Conservation (phyloP, 1,140 invertebrate genomes). For the Melitaea cinxia region DNA sequence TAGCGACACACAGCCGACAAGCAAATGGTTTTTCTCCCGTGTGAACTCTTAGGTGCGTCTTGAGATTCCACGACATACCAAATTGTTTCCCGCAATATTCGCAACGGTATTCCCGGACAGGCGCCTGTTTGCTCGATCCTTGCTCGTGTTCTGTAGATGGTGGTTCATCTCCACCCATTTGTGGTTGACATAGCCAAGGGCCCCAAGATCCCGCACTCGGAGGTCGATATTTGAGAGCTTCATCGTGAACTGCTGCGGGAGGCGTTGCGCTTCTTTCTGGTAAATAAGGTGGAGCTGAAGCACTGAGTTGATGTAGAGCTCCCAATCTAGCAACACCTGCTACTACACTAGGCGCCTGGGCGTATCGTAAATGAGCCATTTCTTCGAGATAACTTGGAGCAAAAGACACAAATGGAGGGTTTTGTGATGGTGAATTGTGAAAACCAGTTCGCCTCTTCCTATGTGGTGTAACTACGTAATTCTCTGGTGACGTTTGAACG, state of each 20-base stretch:
- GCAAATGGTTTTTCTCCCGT: conserved; percentile 94
- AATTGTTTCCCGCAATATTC: conserved; percentile 94
- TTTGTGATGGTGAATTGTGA: conserved; percentile 91
- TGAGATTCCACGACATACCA: conserved; percentile 94
- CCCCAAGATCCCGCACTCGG: conserved; percentile 88
- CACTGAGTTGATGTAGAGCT: conserved; percentile 85
- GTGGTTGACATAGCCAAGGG: conserved; percentile 86
- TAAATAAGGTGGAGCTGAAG: conserved; percentile 87
- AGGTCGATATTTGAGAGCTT: conserved; percentile 85
- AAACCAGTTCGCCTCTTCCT: conserved; percentile 91
- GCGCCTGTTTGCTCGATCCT: conserved; percentile 81
- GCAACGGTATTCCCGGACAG: conserved; percentile 91
- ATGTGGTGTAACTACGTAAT: conserved; percentile 92
- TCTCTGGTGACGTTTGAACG: conserved; percentile 86
- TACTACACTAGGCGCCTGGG: conserved; percentile 73
- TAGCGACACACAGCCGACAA: conserved; percentile 92
- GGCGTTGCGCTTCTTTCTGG: conserved; percentile 83
- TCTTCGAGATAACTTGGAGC: conserved; percentile 87
- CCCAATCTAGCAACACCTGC: conserved; percentile 67
- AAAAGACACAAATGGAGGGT: conserved; percentile 92
- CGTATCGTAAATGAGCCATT: conserved; percentile 77
- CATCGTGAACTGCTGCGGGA: conserved; percentile 81
- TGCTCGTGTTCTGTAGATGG: conserved; percentile 81
- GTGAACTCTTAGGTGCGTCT: conserved; percentile 92
- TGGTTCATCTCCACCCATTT: conserved; percentile 83